These are phyloP conservation scores for Melieria crassipennis DNA, from an alignment of 2,888 invertebrate genomes.

Conservation along the genomic window DNA sequence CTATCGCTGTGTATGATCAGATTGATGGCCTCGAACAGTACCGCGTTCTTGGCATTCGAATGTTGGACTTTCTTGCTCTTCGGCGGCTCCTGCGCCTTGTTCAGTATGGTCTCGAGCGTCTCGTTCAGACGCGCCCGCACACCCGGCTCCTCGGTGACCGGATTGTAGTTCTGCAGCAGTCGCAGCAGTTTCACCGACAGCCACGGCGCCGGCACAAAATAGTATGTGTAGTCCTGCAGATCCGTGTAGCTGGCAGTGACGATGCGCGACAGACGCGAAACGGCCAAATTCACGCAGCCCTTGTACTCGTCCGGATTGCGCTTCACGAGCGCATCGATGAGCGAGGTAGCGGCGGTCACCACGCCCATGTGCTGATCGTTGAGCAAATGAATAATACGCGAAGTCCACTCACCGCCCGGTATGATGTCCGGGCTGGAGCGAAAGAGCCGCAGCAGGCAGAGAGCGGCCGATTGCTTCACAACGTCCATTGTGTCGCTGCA, in stretches of 20 bases:
- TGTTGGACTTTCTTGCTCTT: conserved; percentile 99
- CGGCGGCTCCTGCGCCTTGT: conserved; percentile 99
- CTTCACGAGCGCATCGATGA: conserved; percentile 98
- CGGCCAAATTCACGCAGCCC: conserved; percentile 97
- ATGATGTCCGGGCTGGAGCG: conserved; percentile 96
- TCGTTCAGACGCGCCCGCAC: conserved; percentile 96
- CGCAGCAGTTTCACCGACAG: conserved; percentile 96
- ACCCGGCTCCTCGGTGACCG: conserved; percentile 95
- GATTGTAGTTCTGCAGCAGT: conserved; percentile 97
- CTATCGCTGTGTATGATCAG: conserved; percentile 99
- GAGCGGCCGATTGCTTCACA: conserved; percentile 98
- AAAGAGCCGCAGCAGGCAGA: conserved; percentile 92
- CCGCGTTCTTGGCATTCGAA: conserved; percentile 99
- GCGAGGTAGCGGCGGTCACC: conserved; percentile 97
- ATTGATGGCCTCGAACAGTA: conserved; percentile 99
- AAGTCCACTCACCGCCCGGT: conserved; percentile 98
- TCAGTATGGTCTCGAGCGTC: conserved; percentile 96
- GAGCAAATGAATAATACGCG: conserved; percentile 95
- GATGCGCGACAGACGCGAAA: conserved; percentile 95
- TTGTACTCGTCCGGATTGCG: conserved; percentile 99
- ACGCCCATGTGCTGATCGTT: conserved; percentile 99
- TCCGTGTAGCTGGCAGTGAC: conserved; percentile 99
- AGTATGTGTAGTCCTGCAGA: conserved; percentile 99
- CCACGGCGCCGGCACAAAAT: conserved; percentile 99
- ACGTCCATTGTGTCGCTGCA: conserved; percentile 97